Evolutionary conservation across 1,140 invertebrate genomes (phyloP), one percentile per base, ranked within the genome.

Genomic region (Brachionus rotundiformis): DNA sequence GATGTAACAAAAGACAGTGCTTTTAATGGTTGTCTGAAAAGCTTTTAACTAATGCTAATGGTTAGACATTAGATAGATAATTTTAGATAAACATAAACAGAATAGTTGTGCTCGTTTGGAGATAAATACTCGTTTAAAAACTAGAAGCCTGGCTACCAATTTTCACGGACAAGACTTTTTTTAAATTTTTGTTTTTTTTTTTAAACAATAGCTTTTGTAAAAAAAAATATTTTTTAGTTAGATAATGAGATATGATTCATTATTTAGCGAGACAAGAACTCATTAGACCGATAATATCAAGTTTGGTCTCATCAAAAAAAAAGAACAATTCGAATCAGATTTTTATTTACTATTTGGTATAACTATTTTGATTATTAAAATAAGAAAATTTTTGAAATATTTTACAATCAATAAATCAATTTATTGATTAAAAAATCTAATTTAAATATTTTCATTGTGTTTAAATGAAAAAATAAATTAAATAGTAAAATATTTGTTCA

Each of bases 371-470:
- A 54, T 54, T 54, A 54, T 6, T 23, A 54, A n/a, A n/a, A n/a
- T n/a, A n/a, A n/a, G 5, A 4, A 19, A 54, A 54, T 54, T 54
- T 54, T 19, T 54, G 23, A 54, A 54, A 54, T 54, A 54, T 54
- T 54, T 54, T 54, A 54, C n/a, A 49, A 49, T 54, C 47, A 54
- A 54, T 54, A 54, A 54, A 54, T 54, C 16, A 19, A 54, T 54
- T 54, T 54, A 54, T 54, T 54, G n/a, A 54, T 54, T 25, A 7
- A 1, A 54, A 54, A 54, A 8, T 54, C 23, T 8, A 8, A 0
- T 54, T 54, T 19, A 54, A n/a, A 8, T 54, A 54, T 54, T 54
- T 49, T 49, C 10, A 41, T 41, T 1, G 11, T 13, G n/a, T 16
- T 7, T 6, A 54, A 8, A 4, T 19, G 1, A 4, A 54, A 54